Evolutionary conservation across 2,888 invertebrate genomes (phyloP), one percentile per base, ranked within the genome.

Genomic region (Hyles lineata): DNA sequence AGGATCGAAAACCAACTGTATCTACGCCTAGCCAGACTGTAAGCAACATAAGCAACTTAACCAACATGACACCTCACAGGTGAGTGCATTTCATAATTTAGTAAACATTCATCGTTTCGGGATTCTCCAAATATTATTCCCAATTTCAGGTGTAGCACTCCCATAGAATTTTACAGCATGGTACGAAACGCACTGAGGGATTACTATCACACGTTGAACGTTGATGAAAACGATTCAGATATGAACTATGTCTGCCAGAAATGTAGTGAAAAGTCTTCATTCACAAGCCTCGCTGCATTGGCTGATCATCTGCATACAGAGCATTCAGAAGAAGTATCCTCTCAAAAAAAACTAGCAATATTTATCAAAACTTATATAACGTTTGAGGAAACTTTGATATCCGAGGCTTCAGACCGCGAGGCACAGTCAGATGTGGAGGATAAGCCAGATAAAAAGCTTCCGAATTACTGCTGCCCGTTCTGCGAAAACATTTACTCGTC

Each of bases 361-460:
- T 93, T 92, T 70, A 85, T 94, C 35, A 87, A 82, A 70, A 80
- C 90, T 9, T 75, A 89, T 74, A 82, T 92, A 1, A 90, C 89
- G 0, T 89, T 92, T 72, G 90, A 90, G 72, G 90, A 92, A 77
- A 76, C 77, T 2, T 81, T 92, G 9, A 72, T 75, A 6, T 77
- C 75, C 0, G 88, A 87, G 1, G 83, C 86, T 19, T 83, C 80
- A 6, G 81, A 84, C n/a, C 77, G 75, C 70, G 84, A 81, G 21
- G 32, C 35, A 19, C 29, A 52, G 21, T 71, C 74, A 17, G 81
- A 80, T 17, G 70, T 8, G 0, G 73, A 60, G 43, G 72, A 59
- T 43, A 72, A 73, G 5, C 35, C 74, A 0, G 73, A 70, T 6
- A 52, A 70, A 17, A 32, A 70, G 11, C 61, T 85, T 7, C 84